A percentile compares a stretch with the other conserved stretches of the same genome.
Conservation (phyloP, 2,797 vertebrate genomes). For the Spondyliosoma cantharus region DNA sequence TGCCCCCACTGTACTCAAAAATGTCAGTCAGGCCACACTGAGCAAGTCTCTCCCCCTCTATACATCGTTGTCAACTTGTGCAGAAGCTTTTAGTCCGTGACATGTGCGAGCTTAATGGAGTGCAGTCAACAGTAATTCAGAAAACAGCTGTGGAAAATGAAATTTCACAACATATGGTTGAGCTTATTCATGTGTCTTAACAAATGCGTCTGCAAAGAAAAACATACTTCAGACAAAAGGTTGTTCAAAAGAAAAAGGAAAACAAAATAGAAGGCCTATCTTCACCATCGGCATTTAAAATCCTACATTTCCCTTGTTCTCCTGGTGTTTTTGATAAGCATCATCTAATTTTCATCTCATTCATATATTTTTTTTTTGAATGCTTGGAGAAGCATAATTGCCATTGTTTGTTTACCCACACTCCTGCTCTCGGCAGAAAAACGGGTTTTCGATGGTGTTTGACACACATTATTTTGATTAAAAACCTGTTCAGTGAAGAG, state of each 20-base stretch:
- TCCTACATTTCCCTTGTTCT: background rate
- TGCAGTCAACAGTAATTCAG: background rate
- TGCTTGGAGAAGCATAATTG: slow-evolving; percentile 48
- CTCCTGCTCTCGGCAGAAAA: slow-evolving; percentile 26
- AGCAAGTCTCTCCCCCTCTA: background rate
- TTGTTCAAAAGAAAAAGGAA: background rate
- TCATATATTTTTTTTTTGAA: slow-evolving; percentile 17
- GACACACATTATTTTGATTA: slow-evolving; percentile 75
- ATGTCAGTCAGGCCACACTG: background rate
- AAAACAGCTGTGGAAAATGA: slow-evolving; percentile 5
- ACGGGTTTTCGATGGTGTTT: slow-evolving; percentile 47
- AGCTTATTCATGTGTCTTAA: background rate
- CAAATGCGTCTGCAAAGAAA: slow-evolving; percentile 21
- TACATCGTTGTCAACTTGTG: background rate
- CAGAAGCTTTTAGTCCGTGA: background rate
- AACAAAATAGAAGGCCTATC: too few relatives aligned
- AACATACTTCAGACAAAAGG: slow-evolving; percentile 3
- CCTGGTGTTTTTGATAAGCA: slow-evolving; percentile 1
- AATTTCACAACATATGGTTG: background rate
- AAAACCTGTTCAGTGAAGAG: slow-evolving; percentile 73
- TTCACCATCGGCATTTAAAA: slow-evolving; percentile 1
- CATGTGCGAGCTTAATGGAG: background rate
- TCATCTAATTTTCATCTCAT: slow-evolving; percentile 9
- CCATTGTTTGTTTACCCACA: slow-evolving; percentile 49
- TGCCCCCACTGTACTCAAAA: background rate